A percentile compares a stretch with the other conserved stretches of the same genome.
These are phyloP conservation scores for Caenorhabditis sinica DNA, from an alignment of 2,888 invertebrate species.

Conservation along the genomic window DNA sequence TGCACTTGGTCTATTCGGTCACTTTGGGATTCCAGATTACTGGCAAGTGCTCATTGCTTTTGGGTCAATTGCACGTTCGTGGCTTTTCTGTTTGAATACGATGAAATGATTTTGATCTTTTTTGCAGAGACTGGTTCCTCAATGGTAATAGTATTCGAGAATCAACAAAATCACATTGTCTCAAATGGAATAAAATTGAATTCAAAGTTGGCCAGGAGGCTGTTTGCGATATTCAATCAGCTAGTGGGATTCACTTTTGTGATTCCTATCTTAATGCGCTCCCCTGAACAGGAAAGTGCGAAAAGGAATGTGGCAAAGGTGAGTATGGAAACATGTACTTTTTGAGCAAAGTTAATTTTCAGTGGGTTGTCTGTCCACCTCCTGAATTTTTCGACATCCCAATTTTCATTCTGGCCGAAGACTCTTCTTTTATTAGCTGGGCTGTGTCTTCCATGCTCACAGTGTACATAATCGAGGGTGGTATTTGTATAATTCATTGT, in stretches of 20 bases:
- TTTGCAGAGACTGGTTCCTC: slow-evolving; percentile 32
- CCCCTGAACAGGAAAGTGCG: slow-evolving; percentile 23
- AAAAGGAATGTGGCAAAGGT: slow-evolving; percentile 7
- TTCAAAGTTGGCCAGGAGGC: background rate
- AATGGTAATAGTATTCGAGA: slow-evolving; percentile 46
- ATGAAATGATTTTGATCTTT: background rate
- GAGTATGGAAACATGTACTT: background rate
- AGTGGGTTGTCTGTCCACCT: slow-evolving; percentile 36
- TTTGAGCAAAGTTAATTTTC: background rate
- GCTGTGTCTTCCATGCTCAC: background rate
- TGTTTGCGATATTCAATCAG: slow-evolving; percentile 19
- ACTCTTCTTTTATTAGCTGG: slow-evolving; percentile 14
- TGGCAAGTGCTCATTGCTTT: slow-evolving; percentile 28
- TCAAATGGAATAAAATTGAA: slow-evolving; percentile 23
- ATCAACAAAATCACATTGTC: slow-evolving; percentile 42
- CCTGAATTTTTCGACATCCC: slow-evolving; percentile 6
- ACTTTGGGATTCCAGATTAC: background rate
- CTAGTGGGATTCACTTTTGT: slow-evolving; percentile 9
- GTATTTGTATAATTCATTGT: slow-evolving; percentile 19
- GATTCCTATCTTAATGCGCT: slow-evolving; percentile 13
- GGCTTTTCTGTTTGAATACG: background rate
- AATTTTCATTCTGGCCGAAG: slow-evolving; percentile 38
- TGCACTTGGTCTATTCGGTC: background rate
- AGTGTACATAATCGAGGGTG: background rate
- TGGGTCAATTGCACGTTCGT: slow-evolving; percentile 34